phyloP scores from a whole-genome alignment of 2,888 invertebrate species.

The Onthophagus sagittarius region DNA sequence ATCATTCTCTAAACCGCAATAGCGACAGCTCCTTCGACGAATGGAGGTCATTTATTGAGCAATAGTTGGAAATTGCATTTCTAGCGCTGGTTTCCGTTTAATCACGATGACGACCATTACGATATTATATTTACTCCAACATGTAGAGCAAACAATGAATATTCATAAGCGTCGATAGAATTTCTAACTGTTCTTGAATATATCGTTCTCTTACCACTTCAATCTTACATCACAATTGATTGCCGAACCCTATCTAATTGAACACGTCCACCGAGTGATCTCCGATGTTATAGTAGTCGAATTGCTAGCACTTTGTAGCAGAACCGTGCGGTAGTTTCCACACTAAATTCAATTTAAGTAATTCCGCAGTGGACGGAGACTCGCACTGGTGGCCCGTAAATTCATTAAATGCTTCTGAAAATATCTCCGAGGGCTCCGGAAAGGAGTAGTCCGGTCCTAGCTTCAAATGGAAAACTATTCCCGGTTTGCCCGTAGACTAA shows the following conservation, averaged over 20 bases:
- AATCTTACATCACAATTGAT: no score
- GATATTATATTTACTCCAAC: background rate
- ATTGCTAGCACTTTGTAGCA: background rate
- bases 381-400: background rate
- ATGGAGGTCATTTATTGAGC: background rate
- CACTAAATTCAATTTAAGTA: background rate
- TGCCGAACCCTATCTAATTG: background rate
- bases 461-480: background rate
- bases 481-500: no score
- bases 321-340: background rate
- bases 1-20: background rate
- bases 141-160: no score
- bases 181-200: no score
- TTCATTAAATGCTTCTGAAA: background rate
- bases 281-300: background rate
- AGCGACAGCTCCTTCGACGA: background rate
- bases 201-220: no score
- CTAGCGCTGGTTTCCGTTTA: background rate
- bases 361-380: background rate
- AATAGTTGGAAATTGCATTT: background rate
- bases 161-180: no score
- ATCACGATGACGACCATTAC: background rate
- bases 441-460: background rate
- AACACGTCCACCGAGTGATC: background rate
- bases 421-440: background rate